These are phyloP conservation scores for Globodera rostochiensis DNA, from an alignment of 1,140 invertebrate genomes.

Conservation along the genomic window DNA sequence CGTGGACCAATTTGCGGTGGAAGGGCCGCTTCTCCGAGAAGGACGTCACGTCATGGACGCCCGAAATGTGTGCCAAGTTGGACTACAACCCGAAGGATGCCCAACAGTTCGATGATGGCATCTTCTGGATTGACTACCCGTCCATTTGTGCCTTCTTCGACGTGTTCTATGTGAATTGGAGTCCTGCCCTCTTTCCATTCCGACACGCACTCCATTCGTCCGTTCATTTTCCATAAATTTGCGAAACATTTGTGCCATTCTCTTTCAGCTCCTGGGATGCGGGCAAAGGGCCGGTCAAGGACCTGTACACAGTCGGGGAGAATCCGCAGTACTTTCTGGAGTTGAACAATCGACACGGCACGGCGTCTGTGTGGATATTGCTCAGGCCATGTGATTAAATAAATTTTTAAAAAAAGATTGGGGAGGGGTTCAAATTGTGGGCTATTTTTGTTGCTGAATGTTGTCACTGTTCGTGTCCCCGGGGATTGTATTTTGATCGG, in stretches of 20 bases:
- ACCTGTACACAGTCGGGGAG: slow-evolving; percentile 86
- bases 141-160: slow-evolving; percentile 80
- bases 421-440: no score
- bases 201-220: slow-evolving; percentile 91
- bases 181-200: slow-evolving; percentile 82
- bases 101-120: slow-evolving; percentile 87
- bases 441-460: no score
- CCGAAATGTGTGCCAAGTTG: slow-evolving; percentile 74
- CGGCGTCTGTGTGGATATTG: slow-evolving; percentile 88
- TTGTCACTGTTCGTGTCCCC: no score
- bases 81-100: slow-evolving; percentile 85
- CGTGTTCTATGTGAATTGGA: slow-evolving; percentile 95
- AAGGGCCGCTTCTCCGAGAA: slow-evolving; percentile 75
- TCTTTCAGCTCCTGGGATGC: slow-evolving; percentile 78
- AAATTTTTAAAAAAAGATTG: no score
- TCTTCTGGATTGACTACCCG: slow-evolving; percentile 94
- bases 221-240: slow-evolving; percentile 62
- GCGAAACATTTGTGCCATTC: not conserved
- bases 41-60: slow-evolving; percentile 68
- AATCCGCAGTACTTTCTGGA: slow-evolving; percentile 89
- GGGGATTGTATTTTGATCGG: no score
- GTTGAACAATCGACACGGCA: slow-evolving; percentile 70
- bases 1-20: slow-evolving; percentile 94
- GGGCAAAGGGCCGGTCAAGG: slow-evolving; percentile 83
- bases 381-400: slow-evolving; percentile 78